A percentile compares a stretch with the other conserved stretches of the same genome.
These are phyloP conservation scores for Oscheius sp. DNA, from an alignment of 2,888 invertebrate species.

Conservation along the genomic window DNA sequence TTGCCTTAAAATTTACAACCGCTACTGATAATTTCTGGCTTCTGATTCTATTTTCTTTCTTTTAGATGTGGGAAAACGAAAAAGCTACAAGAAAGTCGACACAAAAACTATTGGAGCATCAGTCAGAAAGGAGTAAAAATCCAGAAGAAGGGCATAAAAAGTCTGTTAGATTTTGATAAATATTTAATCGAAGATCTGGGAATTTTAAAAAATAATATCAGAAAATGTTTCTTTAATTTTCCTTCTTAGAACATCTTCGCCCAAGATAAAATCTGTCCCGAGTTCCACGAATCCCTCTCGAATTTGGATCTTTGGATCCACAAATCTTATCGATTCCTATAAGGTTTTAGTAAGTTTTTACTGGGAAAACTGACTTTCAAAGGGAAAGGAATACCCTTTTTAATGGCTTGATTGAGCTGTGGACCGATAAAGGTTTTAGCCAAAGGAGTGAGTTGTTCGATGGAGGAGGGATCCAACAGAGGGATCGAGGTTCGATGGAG, in stretches of 20 bases:
- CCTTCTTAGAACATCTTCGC: slow-evolving; percentile 51
- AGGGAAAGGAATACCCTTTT: slow-evolving; percentile 66
- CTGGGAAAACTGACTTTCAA: slow-evolving; percentile 49
- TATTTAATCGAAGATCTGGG: too few species aligned
- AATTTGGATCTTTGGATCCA: slow-evolving; percentile 54
- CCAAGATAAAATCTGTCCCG: slow-evolving; percentile 63
- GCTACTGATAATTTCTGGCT: too few species aligned
- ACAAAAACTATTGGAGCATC: not conserved
- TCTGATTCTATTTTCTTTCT: not conserved
- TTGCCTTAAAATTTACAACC: too few species aligned
- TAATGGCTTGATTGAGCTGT: slow-evolving; percentile 56
- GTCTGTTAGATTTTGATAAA: too few species aligned
- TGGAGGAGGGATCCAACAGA: slow-evolving; percentile 57
- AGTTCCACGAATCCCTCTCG: slow-evolving; percentile 63
- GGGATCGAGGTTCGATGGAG: slow-evolving; percentile 63
- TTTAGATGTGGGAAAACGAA: slow-evolving; percentile 26
- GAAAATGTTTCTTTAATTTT: slow-evolving; percentile 59
- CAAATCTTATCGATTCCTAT: slow-evolving; percentile 62
- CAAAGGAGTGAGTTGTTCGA: slow-evolving; percentile 64
- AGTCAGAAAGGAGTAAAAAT: too few species aligned
- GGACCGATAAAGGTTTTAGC: slow-evolving; percentile 67
- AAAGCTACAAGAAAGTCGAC: not conserved
- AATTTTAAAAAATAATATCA: slow-evolving; percentile 29
- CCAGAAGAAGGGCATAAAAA: too few species aligned
- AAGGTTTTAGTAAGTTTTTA: not conserved